Percentiles rank a stretch among this genome's conserved stretches.
These are phyloP conservation scores for Lanius collurio DNA, from an alignment of 2,113 vertebrate species.

Conservation along the genomic window DNA sequence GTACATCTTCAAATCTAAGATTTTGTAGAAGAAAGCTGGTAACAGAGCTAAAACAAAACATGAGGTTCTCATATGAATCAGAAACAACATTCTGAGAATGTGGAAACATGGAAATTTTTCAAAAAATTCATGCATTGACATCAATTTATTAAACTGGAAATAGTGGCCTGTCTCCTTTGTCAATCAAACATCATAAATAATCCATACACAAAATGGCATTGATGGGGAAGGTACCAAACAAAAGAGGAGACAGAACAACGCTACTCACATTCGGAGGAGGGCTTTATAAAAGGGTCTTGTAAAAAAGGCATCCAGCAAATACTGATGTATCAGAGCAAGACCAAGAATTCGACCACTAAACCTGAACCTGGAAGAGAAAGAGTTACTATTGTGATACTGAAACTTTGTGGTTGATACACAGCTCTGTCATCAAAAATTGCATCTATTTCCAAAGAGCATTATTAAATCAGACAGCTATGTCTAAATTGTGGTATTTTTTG, in stretches of 20 bases:
- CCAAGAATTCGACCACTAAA: conserved; percentile 98
- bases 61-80: neutral
- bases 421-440: conserved; percentile 4
- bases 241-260: neutral
- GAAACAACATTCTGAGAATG: neutral
- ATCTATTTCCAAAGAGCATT: neutral
- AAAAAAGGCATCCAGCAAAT: conserved; percentile 97
- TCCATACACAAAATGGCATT: neutral
- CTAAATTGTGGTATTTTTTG: conserved; percentile 3
- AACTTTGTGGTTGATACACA: neutral
- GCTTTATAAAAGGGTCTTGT: conserved; percentile 98
- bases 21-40: conserved; percentile 3
- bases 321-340: conserved; percentile 96
- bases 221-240: neutral
- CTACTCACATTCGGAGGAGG: conserved; percentile 94
- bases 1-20: neutral
- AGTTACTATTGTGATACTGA: neutral
- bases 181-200: neutral
- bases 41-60: neutral
- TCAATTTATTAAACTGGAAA: neutral
- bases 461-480: conserved; percentile 22
- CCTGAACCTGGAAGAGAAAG: conserved; percentile 85
- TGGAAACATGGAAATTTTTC: neutral
- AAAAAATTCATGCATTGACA: neutral
- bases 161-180: neutral